Evolutionary conservation across 2,888 invertebrate genomes (phyloP).

Genomic region (Resseliella maxima): DNA sequence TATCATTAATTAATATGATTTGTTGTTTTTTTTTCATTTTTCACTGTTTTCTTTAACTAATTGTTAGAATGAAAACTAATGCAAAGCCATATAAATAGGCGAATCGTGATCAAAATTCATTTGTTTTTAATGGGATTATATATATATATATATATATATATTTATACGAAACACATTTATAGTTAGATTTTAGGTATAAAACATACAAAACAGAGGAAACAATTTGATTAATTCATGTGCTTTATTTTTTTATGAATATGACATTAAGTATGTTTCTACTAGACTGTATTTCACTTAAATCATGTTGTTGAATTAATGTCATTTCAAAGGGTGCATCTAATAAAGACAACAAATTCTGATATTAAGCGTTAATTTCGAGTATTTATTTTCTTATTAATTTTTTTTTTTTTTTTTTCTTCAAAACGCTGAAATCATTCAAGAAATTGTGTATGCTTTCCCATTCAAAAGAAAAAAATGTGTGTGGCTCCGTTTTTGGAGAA

Average conservation of each 20-base stretch:
- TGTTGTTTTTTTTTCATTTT: background rate
- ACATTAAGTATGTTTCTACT: too few relatives aligned
- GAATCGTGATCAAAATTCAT: constrained; percentile 29
- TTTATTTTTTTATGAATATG: background rate
- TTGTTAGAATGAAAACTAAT: constrained; percentile 23
- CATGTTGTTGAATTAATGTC: background rate
- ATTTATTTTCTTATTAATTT: background rate
- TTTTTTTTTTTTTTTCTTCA: background rate
- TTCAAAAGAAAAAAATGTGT: background rate
- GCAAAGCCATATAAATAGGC: constrained; percentile 35
- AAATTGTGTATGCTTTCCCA: too few relatives aligned
- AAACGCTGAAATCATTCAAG: background rate
- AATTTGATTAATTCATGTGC: background rate
- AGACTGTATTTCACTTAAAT: too few relatives aligned
- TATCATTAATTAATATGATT: background rate
- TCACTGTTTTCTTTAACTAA: background rate
- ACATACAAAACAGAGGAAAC: constrained; percentile 41
- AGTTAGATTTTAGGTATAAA: background rate
- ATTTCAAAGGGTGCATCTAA: background rate
- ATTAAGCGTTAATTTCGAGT: background rate
- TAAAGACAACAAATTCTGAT: background rate
- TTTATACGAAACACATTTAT: background rate
- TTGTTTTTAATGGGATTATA: background rate
- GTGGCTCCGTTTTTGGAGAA: background rate
- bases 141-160: background rate